Evolutionary conservation across 2,888 invertebrate genomes (phyloP).

Genomic region (Lathronympha strigana): DNA sequence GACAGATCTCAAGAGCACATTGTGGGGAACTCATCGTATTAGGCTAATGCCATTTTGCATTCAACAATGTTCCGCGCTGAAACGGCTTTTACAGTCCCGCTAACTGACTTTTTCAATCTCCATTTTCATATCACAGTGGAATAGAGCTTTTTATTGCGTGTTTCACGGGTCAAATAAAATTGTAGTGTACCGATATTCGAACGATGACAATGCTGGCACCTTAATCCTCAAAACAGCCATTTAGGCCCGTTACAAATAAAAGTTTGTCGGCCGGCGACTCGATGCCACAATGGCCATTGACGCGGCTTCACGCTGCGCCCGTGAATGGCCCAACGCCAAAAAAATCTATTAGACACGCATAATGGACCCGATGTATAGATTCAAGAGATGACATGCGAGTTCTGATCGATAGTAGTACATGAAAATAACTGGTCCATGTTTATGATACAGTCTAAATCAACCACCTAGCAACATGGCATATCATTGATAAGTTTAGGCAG

Average conservation of each 20-base stretch:
- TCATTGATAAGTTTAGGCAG: neutral
- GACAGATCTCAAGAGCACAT: constrained; percentile 74
- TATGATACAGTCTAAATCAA: constrained; percentile 3
- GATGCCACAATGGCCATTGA: constrained; percentile 79
- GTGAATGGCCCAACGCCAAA: constrained; percentile 78
- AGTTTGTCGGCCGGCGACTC: constrained; percentile 69
- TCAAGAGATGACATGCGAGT: constrained; percentile 63
- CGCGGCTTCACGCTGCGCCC: constrained; percentile 77
- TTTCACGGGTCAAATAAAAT: constrained; percentile 1
- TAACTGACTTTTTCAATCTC: neutral
- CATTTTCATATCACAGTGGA: neutral
- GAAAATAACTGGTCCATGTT: constrained; percentile 17
- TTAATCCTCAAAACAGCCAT: constrained; percentile 82
- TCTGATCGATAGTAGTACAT: constrained; percentile 55
- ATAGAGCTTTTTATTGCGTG: constrained; percentile 5
- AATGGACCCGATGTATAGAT: constrained; percentile 69
- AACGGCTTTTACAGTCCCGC: constrained; percentile 30
- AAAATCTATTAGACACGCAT: constrained; percentile 83
- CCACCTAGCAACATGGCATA: constrained; percentile 14
- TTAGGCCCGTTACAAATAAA: constrained; percentile 81
- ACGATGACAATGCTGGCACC: constrained; percentile 74
- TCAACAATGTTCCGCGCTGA: constrained; percentile 49
- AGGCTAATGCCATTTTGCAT: constrained; percentile 59
- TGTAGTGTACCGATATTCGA: constrained; percentile 37
- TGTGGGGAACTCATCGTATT: constrained; percentile 55